Evolutionary conservation across 2,113 vertebrate species (phyloP), one percentile per base, ranked within the genome.

Genomic region (Brachypodius melanocephalos): DNA sequence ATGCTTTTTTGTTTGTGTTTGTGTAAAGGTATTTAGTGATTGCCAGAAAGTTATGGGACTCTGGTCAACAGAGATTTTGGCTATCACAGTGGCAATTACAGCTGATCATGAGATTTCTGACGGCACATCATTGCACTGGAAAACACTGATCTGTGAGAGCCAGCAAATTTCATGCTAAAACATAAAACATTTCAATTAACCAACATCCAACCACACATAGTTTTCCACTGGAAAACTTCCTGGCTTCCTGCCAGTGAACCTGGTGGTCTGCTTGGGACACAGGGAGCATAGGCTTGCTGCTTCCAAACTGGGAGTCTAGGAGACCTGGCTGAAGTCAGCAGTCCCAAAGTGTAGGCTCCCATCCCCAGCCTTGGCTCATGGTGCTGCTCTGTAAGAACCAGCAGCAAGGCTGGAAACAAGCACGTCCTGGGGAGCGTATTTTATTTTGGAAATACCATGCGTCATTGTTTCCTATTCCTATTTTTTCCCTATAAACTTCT

Each of bases 401-500:
- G 58, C 79, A 93, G 34, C 2, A 10, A 77, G 51, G 43, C 85
- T 94, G 82, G 76, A 84, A 88, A 92, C 75, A 46, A 92, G 51
- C 72, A 90, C 0, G 2, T 87, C 71, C 71, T 26, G 40, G 32
- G 72, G 32, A 96, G 24, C 0, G 3, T 32, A 43, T 80, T 93
- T 94, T 88, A 90, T 88, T 96, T 94, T 96, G 85, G 92, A 96
- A 95, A 86, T 89, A 85, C 21, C 28, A 67, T 67, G 79, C 24
- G 68, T 97, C 96, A 96, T 93, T 97, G 88, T 95, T 97, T 96
- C 94, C 94, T 94, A 92, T 69, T 95, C 88, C 83, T 90, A 86
- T 71, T 93, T 95, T 93, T 91, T 68, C 82, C 85, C 63, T 54
- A 73, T 86, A 84, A 94, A 94, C 31, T 74, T 86, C 67, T 94